Base-by-base conservation (phyloP, 1,140 invertebrate genomes). In the Vanessa tameamea region DNA sequence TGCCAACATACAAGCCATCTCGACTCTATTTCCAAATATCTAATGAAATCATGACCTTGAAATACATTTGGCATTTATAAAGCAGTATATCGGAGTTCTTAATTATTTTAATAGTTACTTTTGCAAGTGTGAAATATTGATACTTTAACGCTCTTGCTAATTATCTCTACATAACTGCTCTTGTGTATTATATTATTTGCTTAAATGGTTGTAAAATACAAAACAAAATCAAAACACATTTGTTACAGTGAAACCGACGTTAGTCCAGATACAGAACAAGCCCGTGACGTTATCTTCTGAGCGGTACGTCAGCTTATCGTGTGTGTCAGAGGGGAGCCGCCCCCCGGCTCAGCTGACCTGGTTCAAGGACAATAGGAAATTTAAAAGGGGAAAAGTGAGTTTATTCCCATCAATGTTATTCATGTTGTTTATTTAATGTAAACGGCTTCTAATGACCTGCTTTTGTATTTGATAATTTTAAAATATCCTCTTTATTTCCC, bases 321-420 rank as follows among this genome's bases (percentile, higher is more conserved):
- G 97, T 90, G 95, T 96, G 84, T 95, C 96, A 13, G 93, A 94
- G 68, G 97, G 97, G n/a, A 98, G 97, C 66, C 94, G 97, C 84
- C 97, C 97, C 26, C 95, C 95, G 73, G 97, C 97, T 20, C 94
- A 95, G 65, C 95, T 98, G 81, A 95, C 95, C 51, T 98, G 97
- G 97, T 95, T 95, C 85, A 95, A 96, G 81, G 96, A 96, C 83
- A 96, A 96, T 88, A 92, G 94, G 70, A 94, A 94, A 78, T 96
- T 97, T 85, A 94, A 94, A 76, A 94, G 95, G 81, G 96, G 95
- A 87, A 95, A 95, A 95, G 96, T 96, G 92, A 75, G 57, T 64
- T 73, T 69, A 50, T 55, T 15, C 47, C 8, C 16, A 48, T 23
- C 14, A 47, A 47, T 15, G 12, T 57, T 61, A 37, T 20, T 15